Conservation (phyloP, 2,797 vertebrate species). For the Xiphophorus birchmanni region DNA sequence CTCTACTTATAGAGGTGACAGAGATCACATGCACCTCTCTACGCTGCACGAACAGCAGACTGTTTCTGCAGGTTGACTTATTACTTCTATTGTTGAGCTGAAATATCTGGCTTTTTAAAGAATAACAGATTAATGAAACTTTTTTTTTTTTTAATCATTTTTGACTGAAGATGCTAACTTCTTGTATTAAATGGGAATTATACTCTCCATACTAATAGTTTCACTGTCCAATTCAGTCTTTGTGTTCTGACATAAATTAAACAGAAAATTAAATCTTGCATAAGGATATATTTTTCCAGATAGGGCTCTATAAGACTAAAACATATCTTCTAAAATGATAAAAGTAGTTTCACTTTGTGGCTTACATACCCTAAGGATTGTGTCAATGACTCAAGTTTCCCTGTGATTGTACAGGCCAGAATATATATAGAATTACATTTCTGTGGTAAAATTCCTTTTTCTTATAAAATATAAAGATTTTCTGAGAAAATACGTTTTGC, state of each 20-base stretch:
- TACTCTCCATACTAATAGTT: neutral
- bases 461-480: neutral
- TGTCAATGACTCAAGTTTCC: neutral
- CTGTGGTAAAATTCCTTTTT: neutral
- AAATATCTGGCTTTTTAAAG: neutral
- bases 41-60: neutral
- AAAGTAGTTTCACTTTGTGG: neutral
- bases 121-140: neutral
- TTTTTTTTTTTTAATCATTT: too few species aligned
- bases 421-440: neutral
- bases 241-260: neutral
- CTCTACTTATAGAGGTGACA: conserved; percentile 10
- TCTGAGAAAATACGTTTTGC: neutral
- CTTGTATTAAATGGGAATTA: neutral
- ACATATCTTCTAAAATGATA: neutral
- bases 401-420: neutral
- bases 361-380: neutral
- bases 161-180: neutral
- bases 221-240: neutral
- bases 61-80: neutral
- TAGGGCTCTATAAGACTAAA: neutral
- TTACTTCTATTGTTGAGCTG: neutral
- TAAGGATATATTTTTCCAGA: conserved; percentile 15
- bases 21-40: conserved; percentile 16
- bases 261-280: neutral